Evolutionary conservation across 2,888 invertebrate genomes (phyloP).

Genomic region (Eucera pruinosa): DNA sequence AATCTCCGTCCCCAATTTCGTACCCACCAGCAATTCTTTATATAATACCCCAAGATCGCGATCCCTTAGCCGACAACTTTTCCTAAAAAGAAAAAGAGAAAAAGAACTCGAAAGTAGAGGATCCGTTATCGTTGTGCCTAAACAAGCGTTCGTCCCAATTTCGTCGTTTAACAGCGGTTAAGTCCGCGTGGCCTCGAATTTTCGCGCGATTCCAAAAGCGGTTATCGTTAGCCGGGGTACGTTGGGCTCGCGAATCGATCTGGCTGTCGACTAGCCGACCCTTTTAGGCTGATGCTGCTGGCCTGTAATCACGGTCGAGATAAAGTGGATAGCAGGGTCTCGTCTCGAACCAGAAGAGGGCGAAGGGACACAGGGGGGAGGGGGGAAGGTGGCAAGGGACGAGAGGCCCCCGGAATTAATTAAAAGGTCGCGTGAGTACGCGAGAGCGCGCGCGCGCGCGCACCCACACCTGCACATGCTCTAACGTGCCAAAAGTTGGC

Average conservation of each 20-base stretch:
- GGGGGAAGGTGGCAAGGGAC: conserved; percentile 2
- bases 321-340: conserved; percentile 64
- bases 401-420: conserved; percentile 60
- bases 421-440: conserved; percentile 61
- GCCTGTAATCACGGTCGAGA: conserved; percentile 67
- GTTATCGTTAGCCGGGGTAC: conserved; percentile 42
- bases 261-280: conserved; percentile 62
- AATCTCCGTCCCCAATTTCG: no score
- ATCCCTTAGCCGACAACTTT: no score
- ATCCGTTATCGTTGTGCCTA: no score
- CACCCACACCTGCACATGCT: conserved; percentile 5
- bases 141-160: no score
- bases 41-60: no score
- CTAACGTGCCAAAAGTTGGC: conserved; percentile 59
- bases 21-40: no score
- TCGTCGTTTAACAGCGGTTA: not conserved
- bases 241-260: conserved; percentile 63
- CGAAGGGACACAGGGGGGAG: conserved; percentile 1
- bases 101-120: no score
- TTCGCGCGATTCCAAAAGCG: conserved; percentile 38
- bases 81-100: no score
- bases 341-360: conserved; percentile 50
- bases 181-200: conserved; percentile 21
- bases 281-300: conserved; percentile 66
- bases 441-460: conserved; percentile 4